A percentile compares a stretch with the other conserved stretches of the same genome.
phyloP scores from a whole-genome alignment of 1,140 invertebrate species.

The Drosophila chauvacae region DNA sequence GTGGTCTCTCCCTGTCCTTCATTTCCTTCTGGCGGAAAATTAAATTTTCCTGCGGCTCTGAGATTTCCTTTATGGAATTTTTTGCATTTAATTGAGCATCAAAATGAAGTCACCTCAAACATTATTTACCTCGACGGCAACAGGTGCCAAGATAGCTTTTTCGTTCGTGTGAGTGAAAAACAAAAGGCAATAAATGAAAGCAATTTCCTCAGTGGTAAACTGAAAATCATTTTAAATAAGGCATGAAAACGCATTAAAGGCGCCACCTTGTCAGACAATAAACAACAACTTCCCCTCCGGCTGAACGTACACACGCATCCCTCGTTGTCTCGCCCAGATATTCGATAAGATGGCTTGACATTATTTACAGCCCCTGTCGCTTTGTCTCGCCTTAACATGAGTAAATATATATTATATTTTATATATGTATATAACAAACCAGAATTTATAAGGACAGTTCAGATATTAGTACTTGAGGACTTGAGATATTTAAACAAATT shows the following conservation, averaged over 20 bases:
- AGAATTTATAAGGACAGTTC: conserved; percentile 5
- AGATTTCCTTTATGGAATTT: conserved; percentile 34
- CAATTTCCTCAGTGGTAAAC: conserved; percentile 66
- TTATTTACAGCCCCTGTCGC: conserved; percentile 59
- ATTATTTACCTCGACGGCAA: conserved; percentile 27
- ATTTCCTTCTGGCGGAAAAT: conserved; percentile 10
- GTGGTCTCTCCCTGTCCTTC: conserved; percentile 6
- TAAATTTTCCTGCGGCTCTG: conserved; percentile 15
- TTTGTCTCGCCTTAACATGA: conserved; percentile 55
- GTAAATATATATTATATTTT: conserved; percentile 31
- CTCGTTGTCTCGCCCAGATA: conserved; percentile 2
- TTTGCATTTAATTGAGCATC: conserved; percentile 43
- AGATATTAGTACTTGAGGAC: background rate
- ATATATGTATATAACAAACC: conserved; percentile 6
- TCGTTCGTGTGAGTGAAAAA: conserved; percentile 10
- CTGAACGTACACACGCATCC: conserved; percentile 7
- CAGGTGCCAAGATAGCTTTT: conserved; percentile 41
- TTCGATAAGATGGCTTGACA: conserved; percentile 47
- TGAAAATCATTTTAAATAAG: conserved; percentile 81
- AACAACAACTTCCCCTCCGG: conserved; percentile 41
- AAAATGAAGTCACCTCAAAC: conserved; percentile 22
- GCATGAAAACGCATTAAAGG: conserved; percentile 76
- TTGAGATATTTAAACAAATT: background rate
- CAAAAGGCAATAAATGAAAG: conserved; percentile 65
- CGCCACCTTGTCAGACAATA: conserved; percentile 56